Base-by-base conservation (phyloP, 1,140 invertebrate species). In the Ceratina japonica region DNA sequence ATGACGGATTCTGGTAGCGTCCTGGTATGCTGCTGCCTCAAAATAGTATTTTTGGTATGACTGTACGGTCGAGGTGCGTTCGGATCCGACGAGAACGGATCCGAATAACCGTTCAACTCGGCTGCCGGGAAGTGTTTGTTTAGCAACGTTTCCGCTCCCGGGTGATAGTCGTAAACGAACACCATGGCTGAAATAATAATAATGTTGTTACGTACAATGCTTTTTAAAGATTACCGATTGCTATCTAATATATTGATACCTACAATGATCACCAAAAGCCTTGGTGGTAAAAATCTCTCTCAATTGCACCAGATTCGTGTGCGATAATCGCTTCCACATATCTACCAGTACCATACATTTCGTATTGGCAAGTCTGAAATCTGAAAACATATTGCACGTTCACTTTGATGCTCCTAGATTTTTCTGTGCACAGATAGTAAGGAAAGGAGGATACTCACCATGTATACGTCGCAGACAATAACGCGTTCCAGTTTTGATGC, bases 151-250 rank as follows among this genome's bases (percentile, higher is more conserved):
- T 97, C 96, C 64, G 97, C 96, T 49, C 96, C 95, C 44, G 98
- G 96, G 93, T 98, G 97, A 91, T 97, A 99, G 90, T 99, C 98
- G 92, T 99, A 99, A 65, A 99, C 97, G 93, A 99, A 97, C 83
- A 99, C 95, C 93, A 99, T 95, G 68, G 98, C 98, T 98, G 91
- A 44, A 44, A 44, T 52, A 94, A 87, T 80, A 85, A 75, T 15
- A 37, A 86, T 49, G 66, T 61, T 18, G 52, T 22, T 72, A 59
- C 12, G 70, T 51, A 51, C 22, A 71, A 1, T 0, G 31, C 44
- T 16, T 51, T 31, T 22, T 13, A 18, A 51, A 16, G 54, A 56
- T 16, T 56, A 18, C 0, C 3, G 31, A 59, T 12, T 37, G 7
- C 4, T 3, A 15, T 37, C 44, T 24, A 52, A 22, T 10, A 44